Conservation (phyloP, 2,888 invertebrate genomes). For the Gymnocheta viridis region DNA sequence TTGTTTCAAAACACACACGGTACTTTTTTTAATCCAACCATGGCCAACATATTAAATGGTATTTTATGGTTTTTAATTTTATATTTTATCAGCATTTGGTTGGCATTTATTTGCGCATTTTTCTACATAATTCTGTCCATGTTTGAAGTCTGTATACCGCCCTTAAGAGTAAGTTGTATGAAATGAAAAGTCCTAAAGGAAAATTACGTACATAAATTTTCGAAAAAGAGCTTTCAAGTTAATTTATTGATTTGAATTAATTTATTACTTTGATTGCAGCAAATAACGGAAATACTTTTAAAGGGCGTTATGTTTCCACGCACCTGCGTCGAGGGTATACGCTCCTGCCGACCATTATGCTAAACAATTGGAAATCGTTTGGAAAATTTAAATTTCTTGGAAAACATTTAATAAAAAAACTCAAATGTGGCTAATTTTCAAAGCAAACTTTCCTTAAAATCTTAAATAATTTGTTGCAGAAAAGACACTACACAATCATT, state of each 20-base stretch:
- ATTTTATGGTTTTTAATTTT: slow-evolving; percentile 39
- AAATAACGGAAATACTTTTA: slow-evolving; percentile 3
- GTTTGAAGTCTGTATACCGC: slow-evolving; percentile 43
- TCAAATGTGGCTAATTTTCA: not conserved
- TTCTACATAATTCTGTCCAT: slow-evolving; percentile 25
- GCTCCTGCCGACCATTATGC: slow-evolving; percentile 7
- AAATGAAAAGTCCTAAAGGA: not conserved
- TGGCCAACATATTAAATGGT: slow-evolving; percentile 30
- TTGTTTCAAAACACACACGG: not conserved
- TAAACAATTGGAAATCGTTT: not conserved
- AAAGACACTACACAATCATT: not conserved
- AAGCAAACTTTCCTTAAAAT: not conserved
- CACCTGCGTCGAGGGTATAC: slow-evolving; percentile 13
- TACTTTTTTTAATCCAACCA: not conserved
- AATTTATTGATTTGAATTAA: not conserved
- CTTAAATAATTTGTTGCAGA: not conserved
- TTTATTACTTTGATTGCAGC: not conserved
- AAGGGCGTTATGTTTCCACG: slow-evolving; percentile 50
- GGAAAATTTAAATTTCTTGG: slow-evolving; percentile 2
- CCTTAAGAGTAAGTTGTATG: slow-evolving; percentile 20
- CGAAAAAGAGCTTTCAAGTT: not conserved
- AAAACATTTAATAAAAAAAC: slow-evolving; percentile 6
- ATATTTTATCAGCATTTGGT: slow-evolving; percentile 27
- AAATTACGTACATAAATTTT: no score
- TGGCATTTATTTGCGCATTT: slow-evolving; percentile 17